Base-by-base conservation (phyloP, 2,888 invertebrate species). In the Carpatolechia fugitivella region DNA sequence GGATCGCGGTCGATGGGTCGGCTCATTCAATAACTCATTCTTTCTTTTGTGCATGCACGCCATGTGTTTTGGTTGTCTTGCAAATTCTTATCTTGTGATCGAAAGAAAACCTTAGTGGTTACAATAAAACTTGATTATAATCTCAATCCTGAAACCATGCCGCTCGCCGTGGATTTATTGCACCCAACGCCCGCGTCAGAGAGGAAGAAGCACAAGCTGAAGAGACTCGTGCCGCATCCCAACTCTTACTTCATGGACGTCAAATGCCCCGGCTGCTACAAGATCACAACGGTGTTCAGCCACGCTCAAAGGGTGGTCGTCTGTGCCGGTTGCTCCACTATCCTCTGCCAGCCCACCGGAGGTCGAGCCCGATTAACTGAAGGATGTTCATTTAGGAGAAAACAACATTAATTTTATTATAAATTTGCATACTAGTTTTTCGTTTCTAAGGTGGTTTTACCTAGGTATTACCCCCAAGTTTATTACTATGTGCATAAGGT, bases 171-270 rank as follows among this genome's bases (percentile, higher is more conserved):
- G 91, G 99, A 99, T 93, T 93, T 99, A 85, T 92, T 99, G 78
- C 98, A 99, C 91, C 99, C 99, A 69, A 94, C 96, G 78, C 95
- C 97, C 64, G 95, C 95, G 76, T 98, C 98, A 86, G 99, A 99
- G 91, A 97, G 96, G 90, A 94, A 97, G 86, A 97, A 96, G 89
- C 98, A 98, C 90, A 99, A 99, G 91, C 91, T 98, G 76, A 99
- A 99, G 91, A 94, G 99, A 76, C 93, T 99, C 82, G 99, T 99
- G 65, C 99, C 99, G 87, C 98, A 98, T 89, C 99, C 99, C 24
- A 99, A 99, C 91, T 98, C 98, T 67, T 99, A 98, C 85, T 99
- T 99, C 90, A 99, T 99, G 99, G 99, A 99, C 91, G 99, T 99
- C 35, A 99, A 99, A 91, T 99, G 99, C 89, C 99, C 99, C 64